phyloP scores from a whole-genome alignment of 1,140 invertebrate genomes.

The Diplogasteroides magnus region DNA sequence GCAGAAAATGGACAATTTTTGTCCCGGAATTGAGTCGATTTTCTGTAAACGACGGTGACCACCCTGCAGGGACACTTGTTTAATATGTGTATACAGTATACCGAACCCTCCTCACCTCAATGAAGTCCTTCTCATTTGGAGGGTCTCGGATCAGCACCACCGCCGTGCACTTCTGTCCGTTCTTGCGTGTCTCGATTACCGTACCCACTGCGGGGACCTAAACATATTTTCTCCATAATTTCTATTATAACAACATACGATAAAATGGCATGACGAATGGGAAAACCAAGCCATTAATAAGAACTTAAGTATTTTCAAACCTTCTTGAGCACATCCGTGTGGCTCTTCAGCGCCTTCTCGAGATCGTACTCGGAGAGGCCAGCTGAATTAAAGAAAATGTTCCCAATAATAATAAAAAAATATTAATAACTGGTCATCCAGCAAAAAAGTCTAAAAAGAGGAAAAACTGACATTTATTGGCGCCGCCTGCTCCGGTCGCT shows the following conservation, averaged over 20 bases:
- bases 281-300: neutral
- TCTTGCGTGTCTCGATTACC: constrained; percentile 12
- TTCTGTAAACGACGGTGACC: too few species aligned
- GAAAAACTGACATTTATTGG: too few species aligned
- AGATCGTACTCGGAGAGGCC: constrained; percentile 39
- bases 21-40: too few species aligned
- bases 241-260: constrained; percentile 3
- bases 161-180: constrained; percentile 22
- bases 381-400: constrained; percentile 9
- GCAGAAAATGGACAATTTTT: too few species aligned
- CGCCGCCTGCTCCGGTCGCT: constrained; percentile 30
- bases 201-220: constrained; percentile 28
- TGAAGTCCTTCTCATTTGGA: constrained; percentile 43
- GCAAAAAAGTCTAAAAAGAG: too few species aligned
- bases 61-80: too few species aligned
- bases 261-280: neutral
- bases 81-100: too few species aligned
- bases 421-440: too few species aligned
- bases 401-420: constrained; percentile 14
- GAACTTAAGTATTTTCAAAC: constrained; percentile 7
- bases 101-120: constrained; percentile 39
- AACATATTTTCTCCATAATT: neutral
- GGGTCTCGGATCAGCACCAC: constrained; percentile 38
- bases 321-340: constrained; percentile 31
- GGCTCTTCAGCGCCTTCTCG: constrained; percentile 30